Evolutionary conservation across 2,113 vertebrate genomes (phyloP).

Genomic region (Montifringilla adamsi): DNA sequence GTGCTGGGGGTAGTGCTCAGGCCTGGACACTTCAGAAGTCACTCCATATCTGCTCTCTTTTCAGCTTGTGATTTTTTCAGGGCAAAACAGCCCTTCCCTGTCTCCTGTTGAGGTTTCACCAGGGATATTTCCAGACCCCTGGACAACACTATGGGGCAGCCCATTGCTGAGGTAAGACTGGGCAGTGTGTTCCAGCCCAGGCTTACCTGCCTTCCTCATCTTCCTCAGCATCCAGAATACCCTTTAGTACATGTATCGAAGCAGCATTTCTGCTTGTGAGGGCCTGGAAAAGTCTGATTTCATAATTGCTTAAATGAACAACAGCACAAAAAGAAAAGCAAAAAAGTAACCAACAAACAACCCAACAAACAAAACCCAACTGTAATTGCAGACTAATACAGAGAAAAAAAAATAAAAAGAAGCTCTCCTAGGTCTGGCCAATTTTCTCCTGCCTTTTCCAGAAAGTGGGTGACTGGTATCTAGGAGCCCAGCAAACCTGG

Average conservation of each 20-base stretch:
- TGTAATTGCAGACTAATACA: background rate
- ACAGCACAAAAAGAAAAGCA: background rate
- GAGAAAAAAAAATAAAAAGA: background rate
- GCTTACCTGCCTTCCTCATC: background rate
- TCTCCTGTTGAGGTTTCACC: background rate
- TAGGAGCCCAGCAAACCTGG: background rate
- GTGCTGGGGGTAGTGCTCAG: background rate
- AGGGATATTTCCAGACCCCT: background rate
- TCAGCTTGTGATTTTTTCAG: background rate
- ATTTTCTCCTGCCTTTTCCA: background rate
- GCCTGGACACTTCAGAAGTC: background rate
- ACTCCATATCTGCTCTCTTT: background rate
- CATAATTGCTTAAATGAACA: background rate
- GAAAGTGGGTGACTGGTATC: background rate
- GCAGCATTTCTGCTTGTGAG: background rate
- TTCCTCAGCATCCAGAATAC: background rate
- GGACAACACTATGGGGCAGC: rapidly evolving
- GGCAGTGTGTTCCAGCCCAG: background rate
- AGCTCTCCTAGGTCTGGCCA: background rate
- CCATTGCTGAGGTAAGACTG: background rate
- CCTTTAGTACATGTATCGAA: background rate
- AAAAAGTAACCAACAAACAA: background rate
- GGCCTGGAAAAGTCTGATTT: background rate
- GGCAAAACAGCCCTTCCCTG: background rate
- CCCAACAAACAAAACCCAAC: background rate